A percentile compares a stretch with the other conserved stretches of the same genome.
Evolutionary conservation across 2,113 vertebrate species (phyloP).

Genomic region (Ceyx margarethae): DNA sequence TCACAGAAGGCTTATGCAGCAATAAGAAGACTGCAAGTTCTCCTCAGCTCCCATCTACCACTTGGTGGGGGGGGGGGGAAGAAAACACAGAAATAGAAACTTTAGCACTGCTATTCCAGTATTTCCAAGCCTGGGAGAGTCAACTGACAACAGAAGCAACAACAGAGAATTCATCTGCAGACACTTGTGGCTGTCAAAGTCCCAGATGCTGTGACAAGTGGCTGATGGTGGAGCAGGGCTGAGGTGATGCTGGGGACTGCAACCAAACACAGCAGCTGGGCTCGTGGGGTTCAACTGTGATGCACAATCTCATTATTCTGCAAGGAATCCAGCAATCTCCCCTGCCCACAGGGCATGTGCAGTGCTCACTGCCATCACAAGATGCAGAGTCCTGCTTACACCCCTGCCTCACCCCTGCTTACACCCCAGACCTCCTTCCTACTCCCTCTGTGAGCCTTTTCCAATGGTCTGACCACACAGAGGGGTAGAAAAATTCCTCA

Average conservation of each 20-base stretch:
- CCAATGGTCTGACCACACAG: not conserved
- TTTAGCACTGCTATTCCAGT: not conserved
- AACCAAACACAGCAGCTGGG: not conserved
- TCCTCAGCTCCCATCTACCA: not conserved
- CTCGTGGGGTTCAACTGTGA: not conserved
- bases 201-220: not conserved
- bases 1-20: conserved; percentile 32
- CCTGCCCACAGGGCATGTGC: not conserved
- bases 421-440: not conserved
- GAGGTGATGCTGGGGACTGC: not conserved
- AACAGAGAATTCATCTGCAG: not conserved
- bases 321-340: not conserved
- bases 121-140: not conserved
- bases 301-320: not conserved
- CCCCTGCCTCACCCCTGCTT: not conserved
- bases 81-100: not conserved
- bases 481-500: not conserved
- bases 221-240: not conserved
- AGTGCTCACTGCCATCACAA: not conserved
- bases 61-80: not conserved
- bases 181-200: not conserved
- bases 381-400: not conserved
- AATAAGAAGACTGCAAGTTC: conserved; percentile 18
- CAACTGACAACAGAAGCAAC: not conserved
- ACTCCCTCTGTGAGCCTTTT: not conserved